A percentile compares a stretch with the other conserved stretches of the same genome.
Evolutionary conservation across 2,113 vertebrate species (phyloP).

Genomic region (Micromys minutus): DNA sequence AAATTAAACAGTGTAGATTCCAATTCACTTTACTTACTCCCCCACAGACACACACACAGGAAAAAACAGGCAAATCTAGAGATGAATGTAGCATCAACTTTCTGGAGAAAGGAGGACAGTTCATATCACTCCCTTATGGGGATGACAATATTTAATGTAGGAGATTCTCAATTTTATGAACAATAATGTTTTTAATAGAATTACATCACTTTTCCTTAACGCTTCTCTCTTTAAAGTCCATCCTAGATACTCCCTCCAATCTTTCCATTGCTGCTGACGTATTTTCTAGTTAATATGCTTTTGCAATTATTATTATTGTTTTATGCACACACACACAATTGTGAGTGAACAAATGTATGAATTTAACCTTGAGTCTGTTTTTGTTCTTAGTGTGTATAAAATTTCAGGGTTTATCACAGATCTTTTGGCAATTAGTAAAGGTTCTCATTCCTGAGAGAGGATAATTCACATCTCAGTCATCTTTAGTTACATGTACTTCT

Average conservation of each 20-base stretch:
- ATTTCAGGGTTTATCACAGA: not conserved
- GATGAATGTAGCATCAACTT: accelerated
- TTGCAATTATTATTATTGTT: not conserved
- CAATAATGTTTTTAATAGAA: not conserved
- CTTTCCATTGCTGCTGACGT: not conserved
- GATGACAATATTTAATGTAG: not conserved
- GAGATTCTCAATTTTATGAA: not conserved
- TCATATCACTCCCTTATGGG: not conserved
- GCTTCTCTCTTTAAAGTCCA: not conserved
- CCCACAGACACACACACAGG: not conserved
- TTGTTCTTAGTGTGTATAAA: no score
- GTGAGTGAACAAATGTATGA: not conserved
- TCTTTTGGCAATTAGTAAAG: not conserved
- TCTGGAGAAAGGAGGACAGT: not conserved
- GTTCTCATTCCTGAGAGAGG: not conserved
- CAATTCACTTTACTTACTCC: no score
- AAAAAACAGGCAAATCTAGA: not conserved
- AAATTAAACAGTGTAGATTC: no score
- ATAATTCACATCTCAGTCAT: not conserved
- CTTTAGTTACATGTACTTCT: not conserved
- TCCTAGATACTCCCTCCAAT: not conserved
- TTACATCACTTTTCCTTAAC: not conserved
- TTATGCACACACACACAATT: not conserved
- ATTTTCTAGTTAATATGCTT: not conserved
- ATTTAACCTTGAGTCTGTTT: not conserved